Evolutionary conservation across 1,140 invertebrate genomes (phyloP).

Genomic region (Drosophila simulans): DNA sequence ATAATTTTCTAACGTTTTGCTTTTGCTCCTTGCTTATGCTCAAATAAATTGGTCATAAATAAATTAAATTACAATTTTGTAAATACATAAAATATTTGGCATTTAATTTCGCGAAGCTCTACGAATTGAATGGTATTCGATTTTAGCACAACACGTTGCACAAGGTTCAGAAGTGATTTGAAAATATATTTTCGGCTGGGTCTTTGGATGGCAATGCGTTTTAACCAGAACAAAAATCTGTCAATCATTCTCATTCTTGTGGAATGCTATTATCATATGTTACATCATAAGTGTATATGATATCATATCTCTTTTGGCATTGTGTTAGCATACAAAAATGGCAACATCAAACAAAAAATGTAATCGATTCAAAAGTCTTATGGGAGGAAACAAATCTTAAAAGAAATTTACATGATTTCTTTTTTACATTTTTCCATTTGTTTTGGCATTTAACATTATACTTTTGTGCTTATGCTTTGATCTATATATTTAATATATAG

Average conservation of each 20-base stretch:
- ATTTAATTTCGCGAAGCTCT: slow-evolving; percentile 76
- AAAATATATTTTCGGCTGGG: slow-evolving; percentile 41
- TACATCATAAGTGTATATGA: slow-evolving; percentile 31
- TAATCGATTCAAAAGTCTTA: slow-evolving; percentile 33
- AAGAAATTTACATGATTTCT: slow-evolving; percentile 52
- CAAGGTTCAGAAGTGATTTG: slow-evolving; percentile 31
- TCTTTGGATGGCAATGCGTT: slow-evolving; percentile 59
- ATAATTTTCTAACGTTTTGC: slow-evolving; percentile 14
- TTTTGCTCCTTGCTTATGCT: slow-evolving; percentile 17
- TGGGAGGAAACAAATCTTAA: slow-evolving; percentile 20
- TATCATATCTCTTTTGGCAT: slow-evolving; percentile 54
- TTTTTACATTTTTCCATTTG: slow-evolving; percentile 27
- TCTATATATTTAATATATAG: slow-evolving; percentile 49
- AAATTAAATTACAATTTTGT: slow-evolving; percentile 62
- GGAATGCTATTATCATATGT: slow-evolving; percentile 57
- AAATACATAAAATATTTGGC: slow-evolving; percentile 79
- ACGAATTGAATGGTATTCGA: slow-evolving; percentile 46
- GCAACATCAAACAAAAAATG: slow-evolving; percentile 20
- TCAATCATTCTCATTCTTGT: slow-evolving; percentile 67
- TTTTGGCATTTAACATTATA: slow-evolving; percentile 68
- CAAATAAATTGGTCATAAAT: slow-evolving; percentile 34
- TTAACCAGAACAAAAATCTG: slow-evolving; percentile 44
- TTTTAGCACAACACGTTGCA: slow-evolving; percentile 56
- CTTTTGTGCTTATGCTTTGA: slow-evolving; percentile 55
- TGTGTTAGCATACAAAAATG: slow-evolving; percentile 42